Evolutionary conservation across 2,113 vertebrate species (phyloP).

Genomic region (Jacana jacana): DNA sequence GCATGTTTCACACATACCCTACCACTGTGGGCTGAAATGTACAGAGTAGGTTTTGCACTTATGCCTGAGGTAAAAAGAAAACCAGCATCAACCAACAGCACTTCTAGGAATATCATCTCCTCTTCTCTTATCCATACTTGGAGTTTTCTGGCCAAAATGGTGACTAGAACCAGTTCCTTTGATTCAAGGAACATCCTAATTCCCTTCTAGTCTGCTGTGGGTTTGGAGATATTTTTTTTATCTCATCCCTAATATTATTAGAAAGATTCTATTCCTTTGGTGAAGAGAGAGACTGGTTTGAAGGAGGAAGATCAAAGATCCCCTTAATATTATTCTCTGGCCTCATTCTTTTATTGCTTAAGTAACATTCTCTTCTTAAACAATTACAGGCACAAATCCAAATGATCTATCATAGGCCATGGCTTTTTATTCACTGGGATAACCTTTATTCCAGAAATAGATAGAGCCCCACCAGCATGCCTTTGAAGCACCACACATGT

Average conservation of each 20-base stretch:
- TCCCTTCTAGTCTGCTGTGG: background rate
- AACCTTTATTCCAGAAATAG: conserved; percentile 38
- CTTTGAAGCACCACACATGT: background rate
- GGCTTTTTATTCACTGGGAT: conserved; percentile 4
- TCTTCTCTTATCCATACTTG: background rate
- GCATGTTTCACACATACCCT: background rate
- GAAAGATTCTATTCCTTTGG: background rate
- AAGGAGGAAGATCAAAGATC: conserved; percentile 47
- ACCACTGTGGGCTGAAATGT: background rate
- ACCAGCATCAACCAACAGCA: background rate
- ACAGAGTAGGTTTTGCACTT: background rate
- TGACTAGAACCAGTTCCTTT: background rate
- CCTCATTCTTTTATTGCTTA: conserved; percentile 30
- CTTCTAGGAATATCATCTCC: background rate
- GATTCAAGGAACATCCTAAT: background rate
- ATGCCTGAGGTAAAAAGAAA: background rate
- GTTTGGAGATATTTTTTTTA: background rate
- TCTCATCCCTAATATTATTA: background rate
- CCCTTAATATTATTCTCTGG: conserved; percentile 8
- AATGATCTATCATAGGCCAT: background rate
- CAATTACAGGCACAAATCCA: conserved; percentile 16
- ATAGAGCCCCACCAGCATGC: background rate
- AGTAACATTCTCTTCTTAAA: conserved; percentile 18
- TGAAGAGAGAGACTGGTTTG: background rate
- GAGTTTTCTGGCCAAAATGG: background rate